Evolutionary conservation across 2,797 vertebrate species (phyloP).

Genomic region (Galaxias olidus): DNA sequence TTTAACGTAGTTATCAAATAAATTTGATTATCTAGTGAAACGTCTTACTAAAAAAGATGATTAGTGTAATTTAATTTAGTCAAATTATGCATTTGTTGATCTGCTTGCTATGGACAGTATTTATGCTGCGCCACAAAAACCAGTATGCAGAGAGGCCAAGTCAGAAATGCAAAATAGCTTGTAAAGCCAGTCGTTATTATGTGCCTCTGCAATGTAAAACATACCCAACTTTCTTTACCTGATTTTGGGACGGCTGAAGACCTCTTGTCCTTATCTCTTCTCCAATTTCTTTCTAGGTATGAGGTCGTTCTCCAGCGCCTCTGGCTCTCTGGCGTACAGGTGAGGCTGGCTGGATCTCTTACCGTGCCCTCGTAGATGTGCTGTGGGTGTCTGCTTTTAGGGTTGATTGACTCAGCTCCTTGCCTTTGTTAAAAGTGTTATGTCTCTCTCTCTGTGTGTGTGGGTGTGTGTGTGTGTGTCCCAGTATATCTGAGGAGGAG

Average conservation of each 20-base stretch:
- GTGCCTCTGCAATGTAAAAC: no score
- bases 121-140: no score
- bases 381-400: not conserved
- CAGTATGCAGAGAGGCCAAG: no score
- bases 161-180: no score
- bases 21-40: no score
- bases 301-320: conserved; percentile 69
- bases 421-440: not conserved
- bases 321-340: conserved; percentile 86
- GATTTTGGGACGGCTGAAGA: conserved; percentile 1
- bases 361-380: not conserved
- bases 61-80: no score
- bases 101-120: no score
- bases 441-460: not conserved
- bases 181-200: no score
- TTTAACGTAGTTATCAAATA: not conserved
- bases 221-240: no score
- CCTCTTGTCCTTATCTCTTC: conserved; percentile 17
- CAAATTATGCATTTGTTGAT: no score
- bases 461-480: not conserved
- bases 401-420: not conserved
- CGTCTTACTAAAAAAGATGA: no score
- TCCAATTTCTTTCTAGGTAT: conserved; percentile 74
- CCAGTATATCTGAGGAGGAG: conserved; percentile 91
- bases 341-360: conserved; percentile 52